Base-by-base conservation (phyloP, 2,888 invertebrate species). In the Oscheius sp. region DNA sequence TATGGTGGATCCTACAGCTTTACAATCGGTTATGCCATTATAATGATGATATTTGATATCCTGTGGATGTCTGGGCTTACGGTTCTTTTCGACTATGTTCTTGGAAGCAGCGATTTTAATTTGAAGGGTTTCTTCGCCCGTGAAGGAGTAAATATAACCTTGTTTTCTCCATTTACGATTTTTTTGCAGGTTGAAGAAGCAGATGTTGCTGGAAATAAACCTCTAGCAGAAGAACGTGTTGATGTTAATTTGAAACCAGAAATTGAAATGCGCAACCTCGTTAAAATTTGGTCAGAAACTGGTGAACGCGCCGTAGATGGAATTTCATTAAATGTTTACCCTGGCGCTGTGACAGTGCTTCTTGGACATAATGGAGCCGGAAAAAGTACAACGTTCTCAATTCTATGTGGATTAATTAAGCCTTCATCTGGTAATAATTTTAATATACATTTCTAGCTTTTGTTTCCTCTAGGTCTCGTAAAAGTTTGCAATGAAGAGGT, bases 311-410 rank as follows among this genome's bases (percentile, higher is more conserved):
- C 87, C 5, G 87, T 87, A 0, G 83, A 85, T 55, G 81, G 81
- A 63, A 73, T 88, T 58, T 74, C 76, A 1, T 76, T 87, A 61
- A 75, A 80, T 55, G 86, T 85, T 16, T 85, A 80, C 46, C 73
- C 82, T 29, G 87, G 87, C 66, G 83, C 85, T 72, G 80, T 85
- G 0, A 81, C 87, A 1, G 85, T 87, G n/a, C 79, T 87, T 12
- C 83, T 87, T n/a, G 87, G 87, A 41, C 87, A 88, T 66, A 87
- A 87, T 72, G 87, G 87, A 29, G 87, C 87, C 46, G 86, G 86
- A 52, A 85, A 85, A 68, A 79, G 79, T 74, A 85, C 85, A 45
- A 83, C 83, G 0, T 83, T 83, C 68, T 73, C 80, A 9, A 78
- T 80, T 66, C 78, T 83, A 18, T 79, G 74, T 29, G 87, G 87